Evolutionary conservation across 2,888 invertebrate species (phyloP).

Genomic region (Pristionchus fissidentatus): DNA sequence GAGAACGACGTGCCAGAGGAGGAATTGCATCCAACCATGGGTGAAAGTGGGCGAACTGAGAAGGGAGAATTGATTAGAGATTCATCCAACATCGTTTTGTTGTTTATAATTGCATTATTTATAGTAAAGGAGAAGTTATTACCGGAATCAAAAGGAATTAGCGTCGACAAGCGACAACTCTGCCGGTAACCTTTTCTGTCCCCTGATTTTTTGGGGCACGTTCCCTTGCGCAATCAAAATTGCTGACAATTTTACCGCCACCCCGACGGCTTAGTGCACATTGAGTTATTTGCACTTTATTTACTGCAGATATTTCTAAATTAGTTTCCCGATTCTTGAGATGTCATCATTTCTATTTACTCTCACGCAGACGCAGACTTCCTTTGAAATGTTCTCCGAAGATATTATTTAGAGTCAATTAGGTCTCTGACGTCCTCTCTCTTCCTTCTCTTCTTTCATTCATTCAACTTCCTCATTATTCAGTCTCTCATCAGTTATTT

Average conservation of each 20-base stretch:
- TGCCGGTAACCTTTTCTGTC: too few relatives aligned
- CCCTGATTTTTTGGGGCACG: too few relatives aligned
- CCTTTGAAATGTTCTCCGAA: neutral
- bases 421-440: neutral
- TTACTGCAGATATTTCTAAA: neutral
- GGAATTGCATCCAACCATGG: slow-evolving; percentile 70
- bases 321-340: neutral
- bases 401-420: neutral
- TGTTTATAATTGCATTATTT: too few relatives aligned
- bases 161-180: too few relatives aligned
- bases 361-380: too few relatives aligned
- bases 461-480: slow-evolving; percentile 31
- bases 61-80: neutral
- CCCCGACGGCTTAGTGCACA: too few relatives aligned
- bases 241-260: too few relatives aligned
- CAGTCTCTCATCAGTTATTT: slow-evolving; percentile 20
- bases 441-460: neutral
- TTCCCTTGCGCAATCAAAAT: too few relatives aligned
- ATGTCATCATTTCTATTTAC: neutral
- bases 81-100: too few relatives aligned
- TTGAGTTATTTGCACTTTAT: too few relatives aligned
- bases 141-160: too few relatives aligned
- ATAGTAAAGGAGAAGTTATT: too few relatives aligned
- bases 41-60: slow-evolving; percentile 68
- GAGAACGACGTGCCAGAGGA: slow-evolving; percentile 70